A percentile compares a stretch with the other conserved stretches of the same genome.
Conservation (phyloP, 2,888 invertebrate species). For the Brachyptera putata region DNA sequence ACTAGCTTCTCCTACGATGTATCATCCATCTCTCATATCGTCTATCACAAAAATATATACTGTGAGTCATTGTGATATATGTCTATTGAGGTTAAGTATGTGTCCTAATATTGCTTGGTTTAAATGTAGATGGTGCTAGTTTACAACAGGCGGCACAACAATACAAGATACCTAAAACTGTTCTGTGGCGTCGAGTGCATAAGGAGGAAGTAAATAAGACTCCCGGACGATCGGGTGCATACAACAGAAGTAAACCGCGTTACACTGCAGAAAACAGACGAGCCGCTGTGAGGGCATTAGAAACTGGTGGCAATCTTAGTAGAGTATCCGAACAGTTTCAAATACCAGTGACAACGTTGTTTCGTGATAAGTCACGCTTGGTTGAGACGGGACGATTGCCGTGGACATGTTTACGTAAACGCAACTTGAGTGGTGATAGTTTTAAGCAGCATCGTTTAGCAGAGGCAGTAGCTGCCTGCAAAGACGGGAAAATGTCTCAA, state of each 20-base stretch:
- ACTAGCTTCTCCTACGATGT: too few species aligned
- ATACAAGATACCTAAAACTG: constrained; percentile 47
- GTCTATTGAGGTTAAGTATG: too few species aligned
- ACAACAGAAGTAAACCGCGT: constrained; percentile 39
- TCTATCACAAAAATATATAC: too few species aligned
- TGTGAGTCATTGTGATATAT: too few species aligned
- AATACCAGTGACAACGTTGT: constrained; percentile 48
- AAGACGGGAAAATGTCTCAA: constrained; percentile 47
- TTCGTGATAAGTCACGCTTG: constrained; percentile 44
- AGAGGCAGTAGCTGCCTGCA: constrained; percentile 46
- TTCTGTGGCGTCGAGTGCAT: constrained; percentile 47
- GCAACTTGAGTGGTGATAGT: constrained; percentile 42
- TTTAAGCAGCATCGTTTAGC: constrained; percentile 42
- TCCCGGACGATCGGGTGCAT: constrained; percentile 35
- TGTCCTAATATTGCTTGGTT: too few species aligned
- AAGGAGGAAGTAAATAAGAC: too few species aligned
- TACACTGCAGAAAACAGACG: constrained; percentile 43
- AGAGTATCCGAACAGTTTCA: constrained; percentile 45
- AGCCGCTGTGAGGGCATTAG: constrained; percentile 45
- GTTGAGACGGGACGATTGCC: constrained; percentile 46
- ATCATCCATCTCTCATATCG: too few species aligned
- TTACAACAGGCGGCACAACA: constrained; percentile 45
- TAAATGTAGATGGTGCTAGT: constrained; percentile 44
- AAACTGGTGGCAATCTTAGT: constrained; percentile 45
- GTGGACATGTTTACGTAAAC: constrained; percentile 41